Conservation (phyloP, 2,113 vertebrate genomes). For the Brienomyrus brachyistius region DNA sequence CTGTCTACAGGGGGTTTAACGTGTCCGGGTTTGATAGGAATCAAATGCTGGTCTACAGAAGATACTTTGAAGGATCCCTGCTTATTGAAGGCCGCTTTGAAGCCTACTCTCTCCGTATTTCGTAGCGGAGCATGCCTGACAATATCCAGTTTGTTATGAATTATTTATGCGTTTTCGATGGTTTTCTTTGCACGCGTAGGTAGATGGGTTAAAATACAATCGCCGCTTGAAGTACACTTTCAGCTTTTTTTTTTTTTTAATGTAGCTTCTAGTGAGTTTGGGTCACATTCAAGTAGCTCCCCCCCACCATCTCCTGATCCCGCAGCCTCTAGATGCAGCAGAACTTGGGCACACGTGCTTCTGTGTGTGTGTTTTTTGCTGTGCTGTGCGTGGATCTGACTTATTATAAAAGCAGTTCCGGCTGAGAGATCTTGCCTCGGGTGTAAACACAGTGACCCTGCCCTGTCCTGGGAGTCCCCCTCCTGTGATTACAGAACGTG, state of each 20-base stretch:
- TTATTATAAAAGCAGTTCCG: not conserved
- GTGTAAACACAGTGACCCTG: not conserved
- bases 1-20: not conserved
- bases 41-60: not conserved
- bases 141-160: slow-evolving; percentile 15
- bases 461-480: not conserved
- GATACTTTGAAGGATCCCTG: not conserved
- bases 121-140: not conserved
- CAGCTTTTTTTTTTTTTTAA: not conserved
- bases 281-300: not conserved
- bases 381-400: not conserved
- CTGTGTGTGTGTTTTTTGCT: not conserved
- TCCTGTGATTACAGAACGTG: not conserved
- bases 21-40: not conserved
- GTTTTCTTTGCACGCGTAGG: not conserved
- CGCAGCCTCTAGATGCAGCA: not conserved
- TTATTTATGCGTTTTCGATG: not conserved
- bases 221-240: not conserved
- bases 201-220: slow-evolving; percentile 3
- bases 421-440: not conserved
- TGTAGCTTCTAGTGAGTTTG: not conserved
- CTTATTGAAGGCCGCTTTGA: not conserved
- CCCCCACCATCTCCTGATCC: not conserved
- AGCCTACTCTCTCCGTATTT: not conserved
- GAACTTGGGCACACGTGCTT: not conserved